Evolutionary conservation across 1,140 invertebrate species (phyloP).

Genomic region (Dolichoris vasculosae): DNA sequence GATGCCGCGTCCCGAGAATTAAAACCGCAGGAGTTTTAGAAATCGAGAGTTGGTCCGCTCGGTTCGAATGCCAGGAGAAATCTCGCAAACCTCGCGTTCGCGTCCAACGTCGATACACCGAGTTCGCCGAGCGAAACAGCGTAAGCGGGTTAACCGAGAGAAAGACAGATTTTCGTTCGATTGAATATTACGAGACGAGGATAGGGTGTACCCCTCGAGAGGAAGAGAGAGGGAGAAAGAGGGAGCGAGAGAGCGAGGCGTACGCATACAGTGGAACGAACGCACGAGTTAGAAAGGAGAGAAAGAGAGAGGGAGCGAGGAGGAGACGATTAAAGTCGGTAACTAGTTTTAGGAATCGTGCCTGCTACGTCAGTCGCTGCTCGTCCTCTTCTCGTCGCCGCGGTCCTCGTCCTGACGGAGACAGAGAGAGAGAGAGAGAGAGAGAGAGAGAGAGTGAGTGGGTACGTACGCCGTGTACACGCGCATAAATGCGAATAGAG

Average conservation of each 20-base stretch:
- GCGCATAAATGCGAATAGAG: neutral
- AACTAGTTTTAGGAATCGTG: constrained; percentile 17
- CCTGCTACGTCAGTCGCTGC: constrained; percentile 14
- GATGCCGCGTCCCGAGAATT: neutral
- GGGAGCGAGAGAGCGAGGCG: constrained; percentile 67
- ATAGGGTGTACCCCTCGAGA: neutral
- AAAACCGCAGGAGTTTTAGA: neutral
- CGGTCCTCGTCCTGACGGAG: constrained; percentile 12
- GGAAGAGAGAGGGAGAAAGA: neutral
- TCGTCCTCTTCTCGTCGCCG: constrained; percentile 21
- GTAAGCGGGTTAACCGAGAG: constrained; percentile 1
- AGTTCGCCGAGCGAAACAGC: too few species aligned
- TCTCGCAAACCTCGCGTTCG: too few species aligned
- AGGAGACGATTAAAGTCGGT: constrained; percentile 3
- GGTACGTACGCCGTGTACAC: neutral
- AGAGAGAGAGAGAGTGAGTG: neutral
- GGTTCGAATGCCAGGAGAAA: too few species aligned
- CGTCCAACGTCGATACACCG: too few species aligned
- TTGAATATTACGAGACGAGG: neutral
- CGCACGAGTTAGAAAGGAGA: neutral
- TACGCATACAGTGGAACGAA: neutral
- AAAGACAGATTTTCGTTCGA: constrained; percentile 3
- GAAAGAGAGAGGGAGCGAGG: constrained; percentile 6
- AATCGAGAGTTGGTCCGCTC: neutral
- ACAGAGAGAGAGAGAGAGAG: neutral